A percentile compares a stretch with the other conserved stretches of the same genome.
Conservation (phyloP, 2,113 vertebrate genomes). For the Phyllopteryx taeniolatus region DNA sequence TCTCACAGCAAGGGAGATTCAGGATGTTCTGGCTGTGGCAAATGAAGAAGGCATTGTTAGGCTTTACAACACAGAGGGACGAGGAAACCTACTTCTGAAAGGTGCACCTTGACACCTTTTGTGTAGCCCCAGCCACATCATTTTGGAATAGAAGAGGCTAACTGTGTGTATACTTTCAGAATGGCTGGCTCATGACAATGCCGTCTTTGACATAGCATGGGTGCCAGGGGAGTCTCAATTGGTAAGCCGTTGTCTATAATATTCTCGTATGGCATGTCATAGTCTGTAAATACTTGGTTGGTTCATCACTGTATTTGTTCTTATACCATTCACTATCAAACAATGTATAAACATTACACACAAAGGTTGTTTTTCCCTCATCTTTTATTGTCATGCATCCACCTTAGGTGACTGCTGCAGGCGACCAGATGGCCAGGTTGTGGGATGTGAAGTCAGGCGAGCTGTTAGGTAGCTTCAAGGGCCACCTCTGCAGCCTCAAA, state of each 20-base stretch:
- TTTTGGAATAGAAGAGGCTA: neutral
- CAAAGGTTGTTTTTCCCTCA: neutral
- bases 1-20: slow-evolving; percentile 67
- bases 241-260: slow-evolving; percentile 70
- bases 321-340: neutral
- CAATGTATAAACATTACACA: neutral
- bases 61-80: slow-evolving; percentile 84
- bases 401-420: slow-evolving; percentile 90
- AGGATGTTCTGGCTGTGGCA: slow-evolving; percentile 82
- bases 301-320: neutral
- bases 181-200: slow-evolving; percentile 95
- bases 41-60: slow-evolving; percentile 94
- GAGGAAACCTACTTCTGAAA: slow-evolving; percentile 75
- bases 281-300: neutral
- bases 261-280: neutral
- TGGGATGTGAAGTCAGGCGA: slow-evolving; percentile 90
- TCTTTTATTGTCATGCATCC: slow-evolving; percentile 1
- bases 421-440: slow-evolving; percentile 91
- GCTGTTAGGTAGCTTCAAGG: slow-evolving; percentile 87
- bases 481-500: slow-evolving; percentile 96
- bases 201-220: slow-evolving; percentile 96
- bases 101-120: slow-evolving; percentile 63
- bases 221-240: slow-evolving; percentile 86
- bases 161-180: slow-evolving; percentile 69
- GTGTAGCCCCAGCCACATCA: too few relatives aligned